Percentiles rank a stretch among this genome's conserved stretches.
Evolutionary conservation across 2,888 invertebrate species (phyloP).

Genomic region (Mesorhabditis sp.): DNA sequence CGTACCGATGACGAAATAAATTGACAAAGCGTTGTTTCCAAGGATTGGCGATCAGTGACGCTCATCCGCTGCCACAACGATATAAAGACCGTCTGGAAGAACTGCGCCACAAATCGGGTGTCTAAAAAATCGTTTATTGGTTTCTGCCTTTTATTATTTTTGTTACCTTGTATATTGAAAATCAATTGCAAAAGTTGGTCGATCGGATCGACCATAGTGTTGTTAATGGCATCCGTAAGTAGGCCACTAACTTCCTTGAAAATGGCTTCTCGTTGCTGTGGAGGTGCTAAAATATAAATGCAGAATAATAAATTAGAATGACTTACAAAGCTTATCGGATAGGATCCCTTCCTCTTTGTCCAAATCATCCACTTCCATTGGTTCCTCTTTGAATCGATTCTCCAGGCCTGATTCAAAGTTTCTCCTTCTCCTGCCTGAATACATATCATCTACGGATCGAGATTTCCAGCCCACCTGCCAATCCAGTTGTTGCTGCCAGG

Average conservation of each 20-base stretch:
- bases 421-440: too few species aligned
- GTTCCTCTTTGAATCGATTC: too few species aligned
- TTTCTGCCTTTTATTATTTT: background rate
- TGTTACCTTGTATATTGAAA: background rate
- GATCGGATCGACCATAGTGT: conserved; percentile 4
- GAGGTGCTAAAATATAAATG: too few species aligned
- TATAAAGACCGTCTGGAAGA: background rate
- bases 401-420: too few species aligned
- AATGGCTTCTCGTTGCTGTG: background rate
- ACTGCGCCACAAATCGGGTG: background rate
- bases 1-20: background rate
- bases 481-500: background rate
- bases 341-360: too few species aligned
- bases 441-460: background rate
- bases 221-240: background rate
- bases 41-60: conserved; percentile 3
- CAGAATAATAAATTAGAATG: too few species aligned
- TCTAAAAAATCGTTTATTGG: background rate
- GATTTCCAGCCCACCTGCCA: background rate
- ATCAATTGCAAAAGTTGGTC: background rate
- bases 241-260: background rate
- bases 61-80: background rate
- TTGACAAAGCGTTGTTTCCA: background rate
- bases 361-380: too few species aligned
- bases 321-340: too few species aligned